Base-by-base conservation (phyloP, 2,888 invertebrate genomes). In the Acanthococcus lagerstroemiae region DNA sequence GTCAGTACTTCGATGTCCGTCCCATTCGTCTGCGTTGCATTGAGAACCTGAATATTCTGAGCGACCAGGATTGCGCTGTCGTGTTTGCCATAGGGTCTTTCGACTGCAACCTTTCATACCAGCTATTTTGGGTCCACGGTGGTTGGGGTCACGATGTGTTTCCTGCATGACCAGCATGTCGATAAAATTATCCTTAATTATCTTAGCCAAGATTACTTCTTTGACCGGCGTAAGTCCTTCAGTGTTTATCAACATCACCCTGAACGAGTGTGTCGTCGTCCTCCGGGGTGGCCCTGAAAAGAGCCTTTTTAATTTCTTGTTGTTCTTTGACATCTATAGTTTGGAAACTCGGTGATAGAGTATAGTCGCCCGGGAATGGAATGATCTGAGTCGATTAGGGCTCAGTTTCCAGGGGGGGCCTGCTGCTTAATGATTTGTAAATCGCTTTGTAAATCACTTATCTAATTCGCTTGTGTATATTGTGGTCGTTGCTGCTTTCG, bases 1-100 rank as follows among this genome's bases (percentile, higher is more conserved):
- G 61, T 67, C 7, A 68, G 22, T 15, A 67, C 48, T 46, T 67
- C 63, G 12, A 67, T 61, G 44, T 56, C 66, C 37, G 57, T 44
- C 17, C 12, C n/a, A n/a, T n/a, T n/a, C n/a, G n/a, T n/a, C n/a
- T n/a, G n/a, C n/a, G n/a, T n/a, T n/a, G n/a, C n/a, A 46, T 15
- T 19, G 15, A 22, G 50, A 17, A 57, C 66, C 7, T 50, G 26
- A 9, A 57, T 56, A 27, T 27, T 30, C 37, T 46, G 12, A 2
- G 26, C 45, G 9, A 66, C 57, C 27, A 65, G 46, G 19, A 65
- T 56, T 17, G 48, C 56, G n/a, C 48, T 65, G 22, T 48, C 56
- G 27, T 65, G 55, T n/a, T 65, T 55, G 15, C 45, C 46, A 22
- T 65, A 48, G 19, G 56, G 56, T 5, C 55, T 19, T 21, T 55